phyloP scores from a whole-genome alignment of 2,113 vertebrate species.

The Ciconia maguari region DNA sequence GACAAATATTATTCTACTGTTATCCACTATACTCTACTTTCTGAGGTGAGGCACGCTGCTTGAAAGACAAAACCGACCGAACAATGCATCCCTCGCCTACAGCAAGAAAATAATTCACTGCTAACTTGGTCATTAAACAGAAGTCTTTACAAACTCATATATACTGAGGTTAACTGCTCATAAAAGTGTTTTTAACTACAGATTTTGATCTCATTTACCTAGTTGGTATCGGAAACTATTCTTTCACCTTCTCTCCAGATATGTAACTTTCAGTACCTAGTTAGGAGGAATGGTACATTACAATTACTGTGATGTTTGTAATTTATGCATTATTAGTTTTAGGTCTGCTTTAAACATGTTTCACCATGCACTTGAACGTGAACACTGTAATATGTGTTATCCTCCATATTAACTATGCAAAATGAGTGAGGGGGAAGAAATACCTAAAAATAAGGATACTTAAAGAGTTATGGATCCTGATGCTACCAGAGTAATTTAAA shows the following conservation, averaged over 20 bases:
- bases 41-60: neutral
- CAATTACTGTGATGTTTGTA: neutral
- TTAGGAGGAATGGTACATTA: neutral
- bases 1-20: neutral
- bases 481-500: neutral
- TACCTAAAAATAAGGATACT: neutral
- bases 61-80: neutral
- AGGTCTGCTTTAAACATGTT: neutral
- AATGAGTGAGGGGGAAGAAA: neutral
- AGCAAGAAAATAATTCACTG: neutral
- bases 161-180: neutral
- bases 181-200: neutral
- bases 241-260: neutral
- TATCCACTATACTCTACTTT: neutral
- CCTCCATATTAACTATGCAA: neutral
- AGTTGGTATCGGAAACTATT: neutral
- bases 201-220: neutral
- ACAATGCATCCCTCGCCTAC: neutral
- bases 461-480: neutral
- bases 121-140: neutral
- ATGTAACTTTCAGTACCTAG: neutral
- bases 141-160: neutral
- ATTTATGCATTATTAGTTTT: neutral
- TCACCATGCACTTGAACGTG: neutral
- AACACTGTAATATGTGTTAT: neutral